A percentile compares a stretch with the other conserved stretches of the same genome.
These are phyloP conservation scores for Ectemnius cavifrons DNA, from an alignment of 2,888 invertebrate species.

Conservation along the genomic window DNA sequence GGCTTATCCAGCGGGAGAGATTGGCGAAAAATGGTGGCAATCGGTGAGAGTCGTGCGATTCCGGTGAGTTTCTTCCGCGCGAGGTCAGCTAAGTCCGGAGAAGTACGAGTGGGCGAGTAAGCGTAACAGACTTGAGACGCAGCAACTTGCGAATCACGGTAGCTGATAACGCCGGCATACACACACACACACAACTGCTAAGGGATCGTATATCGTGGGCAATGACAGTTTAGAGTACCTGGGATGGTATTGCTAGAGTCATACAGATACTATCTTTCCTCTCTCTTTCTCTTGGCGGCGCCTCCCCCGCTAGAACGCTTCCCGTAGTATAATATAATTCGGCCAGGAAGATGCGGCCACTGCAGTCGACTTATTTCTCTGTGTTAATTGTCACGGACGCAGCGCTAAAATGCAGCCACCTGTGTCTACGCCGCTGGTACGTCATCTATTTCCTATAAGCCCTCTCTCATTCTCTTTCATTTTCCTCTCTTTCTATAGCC, in stretches of 20 bases:
- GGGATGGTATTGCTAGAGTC: constrained; percentile 16
- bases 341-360: constrained; percentile 48
- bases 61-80: too few relatives aligned
- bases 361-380: constrained; percentile 55
- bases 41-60: too few relatives aligned
- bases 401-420: constrained; percentile 62
- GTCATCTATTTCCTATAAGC: constrained; percentile 42
- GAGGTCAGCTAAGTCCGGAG: too few relatives aligned
- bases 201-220: constrained; percentile 35
- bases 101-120: neutral
- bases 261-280: neutral
- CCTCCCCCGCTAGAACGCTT: constrained; percentile 37
- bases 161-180: neutral
- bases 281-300: constrained; percentile 24
- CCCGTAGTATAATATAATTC: constrained; percentile 52
- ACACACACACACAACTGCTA: neutral
- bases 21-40: too few relatives aligned
- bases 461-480: neutral
- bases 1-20: too few relatives aligned
- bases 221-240: constrained; percentile 39
- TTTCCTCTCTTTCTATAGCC: too few relatives aligned
- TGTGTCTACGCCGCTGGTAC: constrained; percentile 56
- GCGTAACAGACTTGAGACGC: neutral
- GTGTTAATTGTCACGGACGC: constrained; percentile 65
- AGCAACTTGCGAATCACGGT: neutral